Conservation (phyloP, 2,888 invertebrate species). For the Lepidochrysops patricia region DNA sequence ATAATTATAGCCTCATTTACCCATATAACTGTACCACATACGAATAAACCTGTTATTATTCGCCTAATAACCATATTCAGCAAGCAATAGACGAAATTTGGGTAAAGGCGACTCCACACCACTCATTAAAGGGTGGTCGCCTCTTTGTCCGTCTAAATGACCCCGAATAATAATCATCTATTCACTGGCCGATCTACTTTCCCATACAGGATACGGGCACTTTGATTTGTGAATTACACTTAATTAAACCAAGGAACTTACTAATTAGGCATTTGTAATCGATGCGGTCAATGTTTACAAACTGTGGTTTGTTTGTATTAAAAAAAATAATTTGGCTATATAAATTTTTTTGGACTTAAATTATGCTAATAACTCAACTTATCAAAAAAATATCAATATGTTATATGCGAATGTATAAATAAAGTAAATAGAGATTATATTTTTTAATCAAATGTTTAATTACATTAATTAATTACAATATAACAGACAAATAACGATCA, state of each 20-base stretch:
- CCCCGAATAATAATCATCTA: conserved; percentile 66
- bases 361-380: no score
- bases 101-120: conserved; percentile 33
- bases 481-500: not conserved
- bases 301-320: conserved; percentile 13
- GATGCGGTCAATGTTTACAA: conserved; percentile 3
- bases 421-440: no score
- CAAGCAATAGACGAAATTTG: not conserved
- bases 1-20: not conserved
- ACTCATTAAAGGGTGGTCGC: conserved; percentile 48
- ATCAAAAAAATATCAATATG: no score
- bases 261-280: conserved; percentile 28
- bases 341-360: no score
- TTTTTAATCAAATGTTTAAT: no score
- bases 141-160: conserved; percentile 66
- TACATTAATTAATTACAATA: not conserved
- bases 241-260: conserved; percentile 53
- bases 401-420: no score
- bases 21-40: not conserved
- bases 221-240: conserved; percentile 65
- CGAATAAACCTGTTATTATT: not conserved
- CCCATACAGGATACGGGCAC: conserved; percentile 70
- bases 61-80: not conserved
- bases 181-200: conserved; percentile 58
- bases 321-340: no score